phyloP scores from a whole-genome alignment of 2,888 invertebrate species.

The Agonopterix subpropinquella region DNA sequence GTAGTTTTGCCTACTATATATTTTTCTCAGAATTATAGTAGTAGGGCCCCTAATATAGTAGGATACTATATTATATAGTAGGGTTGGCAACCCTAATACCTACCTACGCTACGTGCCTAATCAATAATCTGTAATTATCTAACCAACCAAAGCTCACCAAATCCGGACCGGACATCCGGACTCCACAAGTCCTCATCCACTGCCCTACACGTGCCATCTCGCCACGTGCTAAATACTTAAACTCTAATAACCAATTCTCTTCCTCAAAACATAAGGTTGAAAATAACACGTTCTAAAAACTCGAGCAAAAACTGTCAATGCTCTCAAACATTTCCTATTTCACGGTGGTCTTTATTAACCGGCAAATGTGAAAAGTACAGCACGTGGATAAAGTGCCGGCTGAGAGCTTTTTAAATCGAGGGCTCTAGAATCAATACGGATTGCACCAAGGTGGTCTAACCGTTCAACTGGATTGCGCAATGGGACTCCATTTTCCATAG shows the following conservation, averaged over 20 bases:
- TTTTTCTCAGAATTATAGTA: no score
- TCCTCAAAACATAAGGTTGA: neutral
- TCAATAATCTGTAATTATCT: no score
- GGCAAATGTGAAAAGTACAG: conserved; percentile 8
- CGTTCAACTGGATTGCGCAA: no score
- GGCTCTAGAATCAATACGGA: conserved; percentile 10
- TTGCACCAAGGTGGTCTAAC: conserved; percentile 10
- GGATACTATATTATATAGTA: no score
- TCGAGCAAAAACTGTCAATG: neutral
- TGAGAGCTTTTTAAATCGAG: conserved; percentile 12
- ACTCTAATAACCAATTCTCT: neutral
- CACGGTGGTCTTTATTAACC: conserved; percentile 4
- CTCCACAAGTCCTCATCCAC: no score
- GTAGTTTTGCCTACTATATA: no score
- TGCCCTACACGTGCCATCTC: neutral
- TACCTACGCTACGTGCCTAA: no score
- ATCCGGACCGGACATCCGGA: no score
- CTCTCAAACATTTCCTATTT: neutral
- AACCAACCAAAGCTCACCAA: no score
- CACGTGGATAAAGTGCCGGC: conserved; percentile 21
- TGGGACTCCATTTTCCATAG: no score
- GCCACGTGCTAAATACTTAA: neutral
- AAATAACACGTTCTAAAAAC: neutral
- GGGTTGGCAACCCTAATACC: no score
- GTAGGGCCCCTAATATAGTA: no score